Evolutionary conservation across 2,113 vertebrate species (phyloP).

Genomic region (Trematocara unimaculatum): DNA sequence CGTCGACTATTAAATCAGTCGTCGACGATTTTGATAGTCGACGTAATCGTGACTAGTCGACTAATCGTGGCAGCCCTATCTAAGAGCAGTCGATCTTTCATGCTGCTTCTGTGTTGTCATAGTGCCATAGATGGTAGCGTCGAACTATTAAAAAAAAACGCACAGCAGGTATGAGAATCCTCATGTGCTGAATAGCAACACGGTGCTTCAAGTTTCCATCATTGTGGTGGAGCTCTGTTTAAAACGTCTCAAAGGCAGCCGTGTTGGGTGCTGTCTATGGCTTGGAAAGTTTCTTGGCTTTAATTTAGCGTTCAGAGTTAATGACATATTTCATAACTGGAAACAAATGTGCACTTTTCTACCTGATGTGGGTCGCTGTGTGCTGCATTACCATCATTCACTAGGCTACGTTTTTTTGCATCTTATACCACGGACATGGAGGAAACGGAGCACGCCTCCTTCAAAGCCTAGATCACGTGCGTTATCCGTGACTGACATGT

Average conservation of each 20-base stretch:
- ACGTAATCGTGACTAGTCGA: no score
- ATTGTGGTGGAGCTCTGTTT: not conserved
- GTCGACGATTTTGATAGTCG: no score
- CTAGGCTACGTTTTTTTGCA: not conserved
- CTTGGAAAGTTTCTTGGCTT: not conserved
- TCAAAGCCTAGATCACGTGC: not conserved
- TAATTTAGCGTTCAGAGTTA: not conserved
- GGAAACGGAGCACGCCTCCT: not conserved
- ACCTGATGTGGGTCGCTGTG: not conserved
- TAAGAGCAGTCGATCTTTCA: not conserved
- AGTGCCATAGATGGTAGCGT: not conserved
- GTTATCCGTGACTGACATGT: accelerated
- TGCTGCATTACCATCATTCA: not conserved
- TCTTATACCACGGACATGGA: not conserved
- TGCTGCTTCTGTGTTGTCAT: not conserved
- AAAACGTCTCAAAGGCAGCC: not conserved
- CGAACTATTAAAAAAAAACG: not conserved
- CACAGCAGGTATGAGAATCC: not conserved
- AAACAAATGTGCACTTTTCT: not conserved
- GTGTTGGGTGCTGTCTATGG: not conserved
- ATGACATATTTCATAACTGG: not conserved
- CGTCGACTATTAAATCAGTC: no score
- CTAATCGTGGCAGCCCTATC: no score
- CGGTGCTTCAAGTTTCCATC: not conserved
- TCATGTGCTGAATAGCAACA: not conserved